Evolutionary conservation across 2,113 vertebrate species (phyloP).

Genomic region (Osmerus eperlanus): DNA sequence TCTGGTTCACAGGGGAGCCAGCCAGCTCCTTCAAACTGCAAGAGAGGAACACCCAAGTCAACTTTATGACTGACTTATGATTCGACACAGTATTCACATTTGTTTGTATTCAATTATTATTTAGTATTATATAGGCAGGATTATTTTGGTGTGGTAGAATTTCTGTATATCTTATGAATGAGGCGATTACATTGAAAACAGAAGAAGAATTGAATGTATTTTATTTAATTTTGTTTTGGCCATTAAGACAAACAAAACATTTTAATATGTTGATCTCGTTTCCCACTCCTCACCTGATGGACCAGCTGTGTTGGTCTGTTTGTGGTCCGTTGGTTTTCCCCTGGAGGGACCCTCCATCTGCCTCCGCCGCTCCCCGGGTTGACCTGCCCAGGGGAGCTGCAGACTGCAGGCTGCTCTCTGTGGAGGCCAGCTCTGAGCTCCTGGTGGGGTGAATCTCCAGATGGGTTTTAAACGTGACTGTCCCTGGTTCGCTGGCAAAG

Average conservation of each 20-base stretch:
- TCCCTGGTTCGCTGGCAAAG: conserved; percentile 41
- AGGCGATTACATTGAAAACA: too few relatives aligned
- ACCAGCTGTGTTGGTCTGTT: conserved; percentile 22
- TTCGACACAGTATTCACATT: background rate
- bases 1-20: conserved; percentile 70
- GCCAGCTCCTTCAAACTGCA: conserved; percentile 80
- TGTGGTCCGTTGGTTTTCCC: conserved; percentile 10
- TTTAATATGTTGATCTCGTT: too few relatives aligned
- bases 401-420: background rate
- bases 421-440: background rate
- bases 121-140: too few relatives aligned
- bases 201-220: too few relatives aligned
- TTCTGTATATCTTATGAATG: too few relatives aligned
- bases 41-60: background rate
- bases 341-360: conserved; percentile 32
- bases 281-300: conserved; percentile 69
- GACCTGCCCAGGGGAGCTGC: conserved; percentile 26
- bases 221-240: too few relatives aligned
- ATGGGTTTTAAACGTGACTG: conserved; percentile 70
- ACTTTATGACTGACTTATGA: background rate
- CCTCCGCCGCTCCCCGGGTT: conserved; percentile 31
- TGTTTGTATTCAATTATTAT: too few relatives aligned
- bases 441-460: conserved; percentile 63
- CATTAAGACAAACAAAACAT: too few relatives aligned
- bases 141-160: too few relatives aligned